These are phyloP conservation scores for Rapana venosa DNA, from an alignment of 2,888 invertebrate genomes.

Conservation along the genomic window DNA sequence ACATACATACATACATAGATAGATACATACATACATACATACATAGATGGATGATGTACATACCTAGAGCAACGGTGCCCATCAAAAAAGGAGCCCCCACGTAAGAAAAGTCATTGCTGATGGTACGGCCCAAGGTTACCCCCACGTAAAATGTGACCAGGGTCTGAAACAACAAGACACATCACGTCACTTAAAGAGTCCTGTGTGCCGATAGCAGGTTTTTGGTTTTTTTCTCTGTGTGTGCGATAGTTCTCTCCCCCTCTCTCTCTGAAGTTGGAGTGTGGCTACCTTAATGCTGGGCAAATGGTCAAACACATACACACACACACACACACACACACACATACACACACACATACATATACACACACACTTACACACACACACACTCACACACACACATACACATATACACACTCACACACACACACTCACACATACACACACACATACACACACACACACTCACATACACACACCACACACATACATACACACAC, in stretches of 20 bases:
- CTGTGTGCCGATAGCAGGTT: background rate
- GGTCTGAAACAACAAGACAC: constrained; percentile 63
- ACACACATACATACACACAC: too few relatives aligned
- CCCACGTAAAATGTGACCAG: constrained; percentile 75
- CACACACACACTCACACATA: too few relatives aligned
- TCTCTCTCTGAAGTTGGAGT: too few relatives aligned
- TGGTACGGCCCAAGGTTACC: constrained; percentile 68
- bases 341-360: background rate
- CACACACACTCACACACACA: background rate
- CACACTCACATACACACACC: too few relatives aligned
- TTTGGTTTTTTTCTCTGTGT: background rate
- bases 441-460: too few relatives aligned
- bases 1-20: background rate
- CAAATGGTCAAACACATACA: background rate
- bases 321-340: too few relatives aligned
- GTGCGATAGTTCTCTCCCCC: too few relatives aligned
- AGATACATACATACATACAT: background rate
- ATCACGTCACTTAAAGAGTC: background rate
- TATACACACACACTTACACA: constrained; percentile 25
- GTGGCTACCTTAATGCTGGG: too few relatives aligned
- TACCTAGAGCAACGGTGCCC: constrained; percentile 77
- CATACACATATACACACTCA: background rate
- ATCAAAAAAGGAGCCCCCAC: constrained; percentile 75
- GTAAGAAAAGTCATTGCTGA: constrained; percentile 68
- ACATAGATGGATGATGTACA: background rate